phyloP scores from a whole-genome alignment of 2,113 vertebrate genomes.

The Paracanthobrama guichenoti region DNA sequence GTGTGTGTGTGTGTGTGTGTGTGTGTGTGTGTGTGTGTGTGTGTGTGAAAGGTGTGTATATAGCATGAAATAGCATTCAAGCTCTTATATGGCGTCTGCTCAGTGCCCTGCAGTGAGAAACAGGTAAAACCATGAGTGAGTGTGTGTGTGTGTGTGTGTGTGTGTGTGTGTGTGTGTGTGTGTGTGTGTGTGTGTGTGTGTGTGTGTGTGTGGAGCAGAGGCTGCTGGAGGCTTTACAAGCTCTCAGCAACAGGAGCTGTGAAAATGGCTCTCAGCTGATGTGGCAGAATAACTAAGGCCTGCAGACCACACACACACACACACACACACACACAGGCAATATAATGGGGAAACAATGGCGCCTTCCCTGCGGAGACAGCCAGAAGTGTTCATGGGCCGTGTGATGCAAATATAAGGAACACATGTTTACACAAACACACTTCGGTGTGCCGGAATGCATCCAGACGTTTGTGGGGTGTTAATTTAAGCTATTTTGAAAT shows the following conservation, averaged over 20 bases:
- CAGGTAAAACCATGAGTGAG: neutral
- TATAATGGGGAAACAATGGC: conserved; percentile 26
- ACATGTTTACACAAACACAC: conserved; percentile 35
- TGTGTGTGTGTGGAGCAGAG: conserved; percentile 37
- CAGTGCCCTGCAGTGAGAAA: conserved; percentile 16
- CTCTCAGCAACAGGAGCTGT: conserved; percentile 74
- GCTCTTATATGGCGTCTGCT: conserved; percentile 39
- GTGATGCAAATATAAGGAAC: conserved; percentile 42
- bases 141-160: too few relatives aligned
- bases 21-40: conserved; percentile 37
- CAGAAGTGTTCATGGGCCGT: conserved; percentile 31
- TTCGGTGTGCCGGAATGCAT: conserved; percentile 1
- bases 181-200: neutral
- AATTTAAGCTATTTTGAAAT: conserved; percentile 13
- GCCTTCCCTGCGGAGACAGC: conserved; percentile 25
- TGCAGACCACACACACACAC: conserved; percentile 30
- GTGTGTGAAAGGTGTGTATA: conserved; percentile 49
- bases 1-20: conserved; percentile 49
- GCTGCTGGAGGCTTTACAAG: conserved; percentile 60
- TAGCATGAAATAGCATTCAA: conserved; percentile 45
- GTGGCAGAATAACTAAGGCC: conserved; percentile 51
- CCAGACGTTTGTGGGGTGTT: conserved; percentile 19
- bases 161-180: too few relatives aligned
- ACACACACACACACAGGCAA: conserved; percentile 36
- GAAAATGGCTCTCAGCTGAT: conserved; percentile 66